Percentiles rank a stretch among this genome's conserved stretches.
Conservation (phyloP, 2,797 vertebrate species). For the Balearica regulorum region DNA sequence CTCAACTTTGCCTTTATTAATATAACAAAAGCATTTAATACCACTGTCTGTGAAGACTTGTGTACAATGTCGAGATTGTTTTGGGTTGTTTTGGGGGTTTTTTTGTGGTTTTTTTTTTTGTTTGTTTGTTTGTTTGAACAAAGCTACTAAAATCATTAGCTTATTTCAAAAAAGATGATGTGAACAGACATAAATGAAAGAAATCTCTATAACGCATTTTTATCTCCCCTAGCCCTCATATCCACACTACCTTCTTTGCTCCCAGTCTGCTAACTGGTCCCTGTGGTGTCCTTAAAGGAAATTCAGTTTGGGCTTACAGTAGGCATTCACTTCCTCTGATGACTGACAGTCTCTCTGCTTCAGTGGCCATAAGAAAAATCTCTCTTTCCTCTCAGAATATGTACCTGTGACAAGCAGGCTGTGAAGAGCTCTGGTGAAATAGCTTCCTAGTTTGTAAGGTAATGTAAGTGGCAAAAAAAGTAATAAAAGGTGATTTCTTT, state of each 20-base stretch:
- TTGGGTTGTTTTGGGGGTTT: too few relatives aligned
- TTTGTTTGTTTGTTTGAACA: too few relatives aligned
- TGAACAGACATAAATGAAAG: not conserved
- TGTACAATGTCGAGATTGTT: rapidly evolving
- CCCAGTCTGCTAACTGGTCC: not conserved
- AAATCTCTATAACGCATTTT: not conserved
- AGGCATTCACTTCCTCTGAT: not conserved
- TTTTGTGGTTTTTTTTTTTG: not conserved
- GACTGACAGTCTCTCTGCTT: not conserved
- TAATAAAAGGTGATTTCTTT: not conserved
- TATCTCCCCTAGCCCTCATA: not conserved
- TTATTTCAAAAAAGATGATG: not conserved
- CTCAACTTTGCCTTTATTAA: not conserved
- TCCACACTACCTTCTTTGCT: not conserved
- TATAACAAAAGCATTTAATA: not conserved
- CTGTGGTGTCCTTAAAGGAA: not conserved
- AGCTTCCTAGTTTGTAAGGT: not conserved
- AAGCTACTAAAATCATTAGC: not conserved
- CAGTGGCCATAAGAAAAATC: not conserved
- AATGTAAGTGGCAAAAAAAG: not conserved
- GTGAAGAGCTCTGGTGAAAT: not conserved
- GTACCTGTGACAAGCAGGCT: not conserved
- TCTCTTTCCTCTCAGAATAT: not conserved
- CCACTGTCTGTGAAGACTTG: not conserved
- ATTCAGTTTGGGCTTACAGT: not conserved